Evolutionary conservation across 64 coral and sea anemone species (phyloP), one percentile per base, ranked within the genome.

Genomic region (Pachyseris speciosa): DNA sequence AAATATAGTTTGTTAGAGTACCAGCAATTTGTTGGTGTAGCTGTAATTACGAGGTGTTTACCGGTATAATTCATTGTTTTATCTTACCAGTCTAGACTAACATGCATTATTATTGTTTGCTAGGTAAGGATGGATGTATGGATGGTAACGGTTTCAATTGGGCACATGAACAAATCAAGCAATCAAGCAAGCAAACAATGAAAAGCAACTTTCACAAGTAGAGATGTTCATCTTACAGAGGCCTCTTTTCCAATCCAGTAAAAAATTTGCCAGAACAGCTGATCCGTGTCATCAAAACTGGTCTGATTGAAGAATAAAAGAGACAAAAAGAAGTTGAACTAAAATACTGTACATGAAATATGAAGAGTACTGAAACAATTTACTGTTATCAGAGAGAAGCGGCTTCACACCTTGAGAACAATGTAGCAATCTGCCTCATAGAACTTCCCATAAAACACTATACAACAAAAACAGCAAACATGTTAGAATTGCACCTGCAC

Each of bases 341-440:
- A 87, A 47, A 95, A 85, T 39, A 83, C 94, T 95, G 68, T 2
- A 66, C 31, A 57, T 20, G 13, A 15, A 29, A 0, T 37, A 38
- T 38, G 41, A 31, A 8, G 36, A 47, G 10, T 9, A 80, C 22
- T 52, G 0, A 1, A 16, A 61, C 8, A 2, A 7, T 28, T 27
- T 65, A 0, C 0, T 34, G 28, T 29, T 15, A 33, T 52, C 31
- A 36, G 19, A 50, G 22, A 47, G 20, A 13, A 9, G 29, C 9
- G 19, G 5, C 6, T 12, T 71, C 78, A 73, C 49, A 96, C 94
- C 94, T 96, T 96, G 0, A 96, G 90, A 26, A 96, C 45, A 66
- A 96, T 93, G 64, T 93, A 96, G 60, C 94, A 96, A 77, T 96
- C 94, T 28, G 68, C 94, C 87, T 96, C 94, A 64, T 96, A 96